A percentile compares a stretch with the other conserved stretches of the same genome.
phyloP scores from a whole-genome alignment of 2,797 vertebrate genomes.

The Cossypha caffra region DNA sequence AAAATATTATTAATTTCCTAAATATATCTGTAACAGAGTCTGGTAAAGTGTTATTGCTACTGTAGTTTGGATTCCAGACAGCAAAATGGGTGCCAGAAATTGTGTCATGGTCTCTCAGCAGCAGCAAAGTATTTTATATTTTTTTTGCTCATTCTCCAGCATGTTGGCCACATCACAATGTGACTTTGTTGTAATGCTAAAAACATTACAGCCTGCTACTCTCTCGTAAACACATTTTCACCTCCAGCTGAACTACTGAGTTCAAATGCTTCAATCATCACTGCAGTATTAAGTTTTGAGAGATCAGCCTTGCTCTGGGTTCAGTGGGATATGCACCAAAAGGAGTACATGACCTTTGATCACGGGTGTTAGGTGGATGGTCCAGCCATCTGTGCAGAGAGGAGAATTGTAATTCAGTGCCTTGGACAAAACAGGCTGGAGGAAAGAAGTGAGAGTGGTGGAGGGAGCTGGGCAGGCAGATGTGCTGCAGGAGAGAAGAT shows the following conservation, averaged over 20 bases:
- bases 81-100: constrained; percentile 36
- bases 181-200: constrained; percentile 16
- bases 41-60: constrained; percentile 45
- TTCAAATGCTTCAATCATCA: background rate
- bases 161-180: background rate
- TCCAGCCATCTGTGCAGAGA: background rate
- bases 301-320: background rate
- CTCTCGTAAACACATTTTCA: constrained; percentile 16
- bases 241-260: background rate
- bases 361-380: background rate
- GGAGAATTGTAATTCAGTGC: background rate
- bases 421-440: background rate
- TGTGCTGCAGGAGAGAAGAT: background rate
- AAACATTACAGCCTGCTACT: constrained; percentile 7
- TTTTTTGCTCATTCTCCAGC: background rate
- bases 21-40: constrained; percentile 9
- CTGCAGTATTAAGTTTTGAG: background rate
- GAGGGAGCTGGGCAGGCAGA: background rate
- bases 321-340: background rate
- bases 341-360: background rate
- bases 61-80: constrained; percentile 8
- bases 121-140: background rate
- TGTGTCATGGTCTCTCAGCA: constrained; percentile 40
- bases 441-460: background rate
- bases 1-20: constrained; percentile 34